Conservation (phyloP, 2,888 invertebrate genomes). For the Conomelus anceps region DNA sequence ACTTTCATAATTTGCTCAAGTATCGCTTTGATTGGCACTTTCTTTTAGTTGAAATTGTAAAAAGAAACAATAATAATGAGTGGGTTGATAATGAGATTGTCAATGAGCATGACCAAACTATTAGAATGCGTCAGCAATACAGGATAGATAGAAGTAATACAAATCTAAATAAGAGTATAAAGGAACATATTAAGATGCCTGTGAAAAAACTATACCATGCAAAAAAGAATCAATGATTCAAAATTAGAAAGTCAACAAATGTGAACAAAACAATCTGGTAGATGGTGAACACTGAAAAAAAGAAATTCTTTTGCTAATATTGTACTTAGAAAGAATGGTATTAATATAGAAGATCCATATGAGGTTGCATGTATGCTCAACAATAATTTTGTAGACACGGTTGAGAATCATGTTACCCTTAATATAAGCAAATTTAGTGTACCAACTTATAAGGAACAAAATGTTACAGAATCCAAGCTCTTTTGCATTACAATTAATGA, state of each 20-base stretch:
- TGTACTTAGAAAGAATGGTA: neutral
- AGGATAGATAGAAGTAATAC: neutral
- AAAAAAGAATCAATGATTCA: neutral
- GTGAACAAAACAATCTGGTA: conserved; percentile 2
- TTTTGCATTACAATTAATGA: too few relatives aligned
- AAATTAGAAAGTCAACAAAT: neutral
- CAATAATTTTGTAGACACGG: neutral
- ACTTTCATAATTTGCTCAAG: neutral
- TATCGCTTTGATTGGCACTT: neutral
- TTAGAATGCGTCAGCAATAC: neutral
- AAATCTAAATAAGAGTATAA: neutral
- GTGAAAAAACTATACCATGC: neutral
- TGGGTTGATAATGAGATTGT: neutral
- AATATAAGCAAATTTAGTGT: too few relatives aligned
- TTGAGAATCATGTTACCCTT: too few relatives aligned
- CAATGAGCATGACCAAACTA: neutral
- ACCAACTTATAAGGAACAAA: too few relatives aligned
- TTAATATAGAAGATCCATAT: neutral
- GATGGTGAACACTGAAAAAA: neutral
- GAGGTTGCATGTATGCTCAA: neutral
- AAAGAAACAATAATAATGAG: neutral
- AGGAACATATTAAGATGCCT: neutral
- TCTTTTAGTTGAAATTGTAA: neutral
- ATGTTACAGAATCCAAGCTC: too few relatives aligned
- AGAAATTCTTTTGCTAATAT: too few relatives aligned